Conservation (phyloP, 2,888 invertebrate species). For the Linyphia triangularis region DNA sequence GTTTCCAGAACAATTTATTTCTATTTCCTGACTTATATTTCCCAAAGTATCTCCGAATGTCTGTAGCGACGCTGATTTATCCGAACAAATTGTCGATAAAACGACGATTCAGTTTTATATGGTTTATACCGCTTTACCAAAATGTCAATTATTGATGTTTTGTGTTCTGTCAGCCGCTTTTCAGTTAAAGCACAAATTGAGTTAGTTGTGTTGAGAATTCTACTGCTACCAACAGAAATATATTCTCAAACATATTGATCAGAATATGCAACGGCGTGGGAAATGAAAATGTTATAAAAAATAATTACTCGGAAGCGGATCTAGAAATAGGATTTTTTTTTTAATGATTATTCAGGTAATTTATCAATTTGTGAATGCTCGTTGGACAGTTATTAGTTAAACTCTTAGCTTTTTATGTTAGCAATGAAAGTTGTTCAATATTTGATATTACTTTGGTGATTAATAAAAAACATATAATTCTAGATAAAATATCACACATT, state of each 20-base stretch:
- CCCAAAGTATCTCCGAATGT: not conserved
- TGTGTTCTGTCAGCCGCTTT: not conserved
- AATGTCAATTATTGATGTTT: slow-evolving; percentile 1
- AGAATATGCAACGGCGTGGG: not conserved
- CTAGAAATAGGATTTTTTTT: no score
- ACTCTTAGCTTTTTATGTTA: no score
- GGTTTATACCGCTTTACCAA: not conserved
- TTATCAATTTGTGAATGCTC: no score
- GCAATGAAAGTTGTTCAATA: no score
- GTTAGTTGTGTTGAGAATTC: not conserved
- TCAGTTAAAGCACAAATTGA: not conserved
- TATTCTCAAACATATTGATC: not conserved
- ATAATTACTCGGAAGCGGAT: no score
- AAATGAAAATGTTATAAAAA: slow-evolving; percentile 1
- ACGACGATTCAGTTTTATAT: slow-evolving; percentile 13
- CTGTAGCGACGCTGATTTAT: slow-evolving; percentile 1
- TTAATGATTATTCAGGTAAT: no score
- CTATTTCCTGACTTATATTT: slow-evolving; percentile 34
- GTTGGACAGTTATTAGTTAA: no score
- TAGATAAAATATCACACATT: no score
- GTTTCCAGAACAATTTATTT: slow-evolving; percentile 46
- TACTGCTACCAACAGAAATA: not conserved
- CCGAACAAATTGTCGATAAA: slow-evolving; percentile 24
- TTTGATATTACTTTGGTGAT: no score
- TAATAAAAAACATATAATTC: no score